These are phyloP conservation scores for Entomobrya proxima DNA, from an alignment of 2,888 invertebrate genomes.

Conservation along the genomic window DNA sequence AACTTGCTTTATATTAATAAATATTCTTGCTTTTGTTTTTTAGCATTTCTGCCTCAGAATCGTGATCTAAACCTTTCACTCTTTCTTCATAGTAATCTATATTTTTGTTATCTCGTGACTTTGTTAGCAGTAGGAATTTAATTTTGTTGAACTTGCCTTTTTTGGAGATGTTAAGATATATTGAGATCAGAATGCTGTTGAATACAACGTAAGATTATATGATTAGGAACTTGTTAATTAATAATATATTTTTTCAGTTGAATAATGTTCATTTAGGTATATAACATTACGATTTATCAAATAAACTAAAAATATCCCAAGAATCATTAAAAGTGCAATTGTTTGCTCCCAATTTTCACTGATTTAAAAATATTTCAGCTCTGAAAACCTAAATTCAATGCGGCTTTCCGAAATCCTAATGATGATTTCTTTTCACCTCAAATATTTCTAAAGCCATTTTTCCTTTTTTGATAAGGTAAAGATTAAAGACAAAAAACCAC, in stretches of 20 bases:
- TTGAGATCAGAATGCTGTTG: background rate
- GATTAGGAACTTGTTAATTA: no score
- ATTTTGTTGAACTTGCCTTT: conserved; percentile 44
- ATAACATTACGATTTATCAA: no score
- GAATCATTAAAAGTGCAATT: no score
- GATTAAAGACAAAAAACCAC: conserved; percentile 24
- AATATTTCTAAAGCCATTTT: background rate
- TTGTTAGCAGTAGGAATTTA: conserved; percentile 1
- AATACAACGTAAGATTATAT: background rate
- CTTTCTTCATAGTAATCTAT: background rate
- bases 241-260: no score
- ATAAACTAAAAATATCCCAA: no score
- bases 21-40: conserved; percentile 17
- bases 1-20: background rate
- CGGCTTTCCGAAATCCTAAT: conserved; percentile 26
- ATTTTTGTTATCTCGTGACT: conserved; percentile 39
- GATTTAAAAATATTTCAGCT: conserved; percentile 17
- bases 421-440: background rate
- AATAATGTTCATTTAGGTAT: no score
- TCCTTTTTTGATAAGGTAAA: background rate
- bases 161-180: conserved; percentile 13
- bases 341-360: background rate
- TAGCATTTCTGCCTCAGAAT: background rate
- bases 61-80: conserved; percentile 19
- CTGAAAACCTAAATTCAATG: background rate